A percentile compares a stretch with the other conserved stretches of the same genome.
phyloP scores from a whole-genome alignment of 2,888 invertebrate genomes.

The Sclerodermus sp. region DNA sequence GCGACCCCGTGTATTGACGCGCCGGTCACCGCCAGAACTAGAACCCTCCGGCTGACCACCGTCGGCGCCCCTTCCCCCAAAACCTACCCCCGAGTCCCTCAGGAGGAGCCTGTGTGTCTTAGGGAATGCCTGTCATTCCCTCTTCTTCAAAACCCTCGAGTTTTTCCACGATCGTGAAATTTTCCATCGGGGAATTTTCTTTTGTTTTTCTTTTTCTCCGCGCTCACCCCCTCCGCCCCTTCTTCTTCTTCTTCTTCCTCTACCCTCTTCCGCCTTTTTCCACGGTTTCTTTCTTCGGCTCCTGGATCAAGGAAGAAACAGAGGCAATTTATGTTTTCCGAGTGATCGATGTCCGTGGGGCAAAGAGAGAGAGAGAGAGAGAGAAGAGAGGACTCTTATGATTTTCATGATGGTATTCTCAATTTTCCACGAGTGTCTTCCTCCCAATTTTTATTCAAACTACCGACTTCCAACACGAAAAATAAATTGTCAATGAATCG shows the following conservation, averaged over 20 bases:
- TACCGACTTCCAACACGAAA: too few relatives aligned
- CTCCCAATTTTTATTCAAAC: too few relatives aligned
- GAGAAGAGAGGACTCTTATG: too few relatives aligned
- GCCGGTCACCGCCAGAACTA: constrained; percentile 42
- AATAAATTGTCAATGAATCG: too few relatives aligned
- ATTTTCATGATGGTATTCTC: too few relatives aligned
- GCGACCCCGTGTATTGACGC: constrained; percentile 53
- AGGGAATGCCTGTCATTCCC: constrained; percentile 54
- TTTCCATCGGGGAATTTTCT: constrained; percentile 9
- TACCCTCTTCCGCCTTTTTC: constrained; percentile 5
- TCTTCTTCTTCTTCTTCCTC: constrained; percentile 1
- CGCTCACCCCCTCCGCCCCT: constrained; percentile 12
- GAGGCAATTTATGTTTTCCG: too few relatives aligned
- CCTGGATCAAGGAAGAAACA: background rate
- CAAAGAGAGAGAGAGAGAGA: too few relatives aligned
- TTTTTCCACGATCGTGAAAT: constrained; percentile 18
- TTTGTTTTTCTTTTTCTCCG: constrained; percentile 16
- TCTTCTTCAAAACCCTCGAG: constrained; percentile 22
- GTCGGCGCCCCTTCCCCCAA: constrained; percentile 33
- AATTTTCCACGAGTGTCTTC: too few relatives aligned
- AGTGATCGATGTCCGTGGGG: too few relatives aligned
- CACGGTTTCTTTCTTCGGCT: constrained; percentile 10
- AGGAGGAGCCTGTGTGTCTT: constrained; percentile 47
- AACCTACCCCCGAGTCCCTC: constrained; percentile 37
- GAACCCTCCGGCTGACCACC: constrained; percentile 15